Evolutionary conservation across 2,888 invertebrate genomes (phyloP).

Genomic region (Platycnemis pennipes): DNA sequence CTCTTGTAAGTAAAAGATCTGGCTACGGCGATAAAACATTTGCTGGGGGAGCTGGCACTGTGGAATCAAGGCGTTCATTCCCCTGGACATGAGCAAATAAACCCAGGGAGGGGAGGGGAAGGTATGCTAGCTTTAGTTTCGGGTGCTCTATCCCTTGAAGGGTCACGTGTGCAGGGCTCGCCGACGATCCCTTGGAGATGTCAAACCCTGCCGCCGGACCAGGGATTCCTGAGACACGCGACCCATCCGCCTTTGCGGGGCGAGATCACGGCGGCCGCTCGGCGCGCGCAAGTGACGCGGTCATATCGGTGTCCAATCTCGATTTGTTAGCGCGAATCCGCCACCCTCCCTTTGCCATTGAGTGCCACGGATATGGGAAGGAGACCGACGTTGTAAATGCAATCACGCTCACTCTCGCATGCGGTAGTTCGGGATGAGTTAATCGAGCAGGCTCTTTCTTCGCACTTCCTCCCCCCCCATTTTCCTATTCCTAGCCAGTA

Average conservation of each 20-base stretch:
- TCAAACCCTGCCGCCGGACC: neutral
- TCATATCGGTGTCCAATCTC: conserved; percentile 28
- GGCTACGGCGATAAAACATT: too few relatives aligned
- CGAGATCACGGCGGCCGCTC: neutral
- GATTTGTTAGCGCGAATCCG: neutral
- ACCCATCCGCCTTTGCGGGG: neutral
- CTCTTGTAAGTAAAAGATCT: too few relatives aligned
- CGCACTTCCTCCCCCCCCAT: too few relatives aligned
- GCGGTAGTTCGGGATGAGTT: neutral
- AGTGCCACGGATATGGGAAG: neutral
- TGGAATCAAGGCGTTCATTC: too few relatives aligned
- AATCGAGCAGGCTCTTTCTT: neutral
- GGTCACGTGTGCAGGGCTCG: neutral
- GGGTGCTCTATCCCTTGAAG: neutral
- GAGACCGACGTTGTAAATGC: neutral
- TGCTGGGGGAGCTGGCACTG: too few relatives aligned
- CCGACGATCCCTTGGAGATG: neutral
- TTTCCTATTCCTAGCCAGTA: too few relatives aligned
- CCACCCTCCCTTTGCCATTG: neutral
- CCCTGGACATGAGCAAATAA: too few relatives aligned
- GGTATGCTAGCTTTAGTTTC: neutral
- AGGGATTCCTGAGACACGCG: neutral
- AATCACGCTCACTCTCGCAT: neutral
- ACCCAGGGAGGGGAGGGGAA: neutral
- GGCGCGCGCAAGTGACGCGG: neutral